Conservation (phyloP, 2,797 vertebrate genomes). For the Semaprochilodus insignis region DNA sequence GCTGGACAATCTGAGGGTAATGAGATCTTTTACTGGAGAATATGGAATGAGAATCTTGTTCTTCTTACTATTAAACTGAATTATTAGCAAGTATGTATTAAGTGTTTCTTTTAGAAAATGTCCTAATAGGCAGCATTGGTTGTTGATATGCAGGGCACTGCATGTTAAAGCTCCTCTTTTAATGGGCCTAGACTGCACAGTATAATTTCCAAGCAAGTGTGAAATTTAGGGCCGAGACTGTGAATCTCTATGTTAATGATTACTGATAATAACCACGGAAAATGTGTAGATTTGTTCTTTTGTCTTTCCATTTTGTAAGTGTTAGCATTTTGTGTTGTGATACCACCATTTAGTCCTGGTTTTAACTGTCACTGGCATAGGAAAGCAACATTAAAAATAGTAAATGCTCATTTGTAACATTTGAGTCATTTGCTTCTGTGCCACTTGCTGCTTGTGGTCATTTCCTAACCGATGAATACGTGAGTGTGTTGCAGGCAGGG, state of each 20-base stretch:
- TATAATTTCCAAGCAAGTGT: not conserved
- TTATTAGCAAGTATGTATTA: not conserved
- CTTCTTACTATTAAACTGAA: not conserved
- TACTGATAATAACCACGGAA: too few relatives aligned
- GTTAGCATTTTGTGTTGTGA: too few relatives aligned
- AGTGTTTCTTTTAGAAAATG: not conserved
- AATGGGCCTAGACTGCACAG: not conserved
- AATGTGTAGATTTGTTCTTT: too few relatives aligned
- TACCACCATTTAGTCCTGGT: too few relatives aligned
- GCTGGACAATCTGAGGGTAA: conserved; percentile 88
- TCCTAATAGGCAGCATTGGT: not conserved
- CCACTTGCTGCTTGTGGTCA: not conserved
- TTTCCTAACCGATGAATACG: not conserved
- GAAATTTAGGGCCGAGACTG: not conserved
- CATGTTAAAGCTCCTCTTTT: not conserved
- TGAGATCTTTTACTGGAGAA: not conserved
- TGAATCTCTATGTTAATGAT: too few relatives aligned
- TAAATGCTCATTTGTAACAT: too few relatives aligned
- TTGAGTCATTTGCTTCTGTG: not conserved
- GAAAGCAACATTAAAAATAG: too few relatives aligned
- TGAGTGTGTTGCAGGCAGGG: not conserved
- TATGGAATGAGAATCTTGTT: not conserved
- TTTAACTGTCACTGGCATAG: not conserved
- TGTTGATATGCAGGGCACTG: not conserved
- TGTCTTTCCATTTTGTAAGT: too few relatives aligned